Base-by-base conservation (phyloP, 1,140 invertebrate genomes). In the Nilaparvata lugens region DNA sequence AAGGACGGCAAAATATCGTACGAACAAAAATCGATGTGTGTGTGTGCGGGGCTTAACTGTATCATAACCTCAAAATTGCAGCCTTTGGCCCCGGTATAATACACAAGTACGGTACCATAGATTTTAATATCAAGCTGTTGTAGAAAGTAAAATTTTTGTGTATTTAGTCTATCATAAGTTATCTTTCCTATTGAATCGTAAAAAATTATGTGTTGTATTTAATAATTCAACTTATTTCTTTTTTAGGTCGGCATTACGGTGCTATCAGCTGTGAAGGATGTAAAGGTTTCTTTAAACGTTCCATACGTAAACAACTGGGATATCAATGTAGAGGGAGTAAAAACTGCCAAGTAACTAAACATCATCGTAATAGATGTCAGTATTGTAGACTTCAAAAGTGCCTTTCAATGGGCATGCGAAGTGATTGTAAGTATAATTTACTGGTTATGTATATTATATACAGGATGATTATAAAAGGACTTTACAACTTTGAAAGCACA, bases 341-440 rank as follows among this genome's bases (percentile, higher is more conserved):
- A 77, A 92, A 93, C 72, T 98, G 96, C 73, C 91, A 95, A 75
- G 93, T 98, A 51, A 98, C 93, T 43, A 98, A 98, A 75, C 92
- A 95, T 70, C 93, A 96, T 73, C 82, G 95, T 54, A 97, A 98
- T 78, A 82, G 95, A 59, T 98, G 95, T 76, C 95, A 98, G 78
- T 97, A 96, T 76, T 98, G 95, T 76, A 83, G 95, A 57, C 82
- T 98, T 63, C 94, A 97, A 75, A 98, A 98, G 76, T 98, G 95
- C 74, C 79, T 98, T 18, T 85, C 89, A 43, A 95, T 94, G 81
- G 95, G 95, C 64, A 98, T 98, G 95, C 80, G 94, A 76, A 95
- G 92, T 79, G 95, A 98, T 84, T 97, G 94, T 97, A 88, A 93
- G 91, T 83, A 66, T 65, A 48, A 19, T 19, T 60, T 13, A n/a